phyloP scores from a whole-genome alignment of 2,888 invertebrate species.

The Temnothorax rugatulus region DNA sequence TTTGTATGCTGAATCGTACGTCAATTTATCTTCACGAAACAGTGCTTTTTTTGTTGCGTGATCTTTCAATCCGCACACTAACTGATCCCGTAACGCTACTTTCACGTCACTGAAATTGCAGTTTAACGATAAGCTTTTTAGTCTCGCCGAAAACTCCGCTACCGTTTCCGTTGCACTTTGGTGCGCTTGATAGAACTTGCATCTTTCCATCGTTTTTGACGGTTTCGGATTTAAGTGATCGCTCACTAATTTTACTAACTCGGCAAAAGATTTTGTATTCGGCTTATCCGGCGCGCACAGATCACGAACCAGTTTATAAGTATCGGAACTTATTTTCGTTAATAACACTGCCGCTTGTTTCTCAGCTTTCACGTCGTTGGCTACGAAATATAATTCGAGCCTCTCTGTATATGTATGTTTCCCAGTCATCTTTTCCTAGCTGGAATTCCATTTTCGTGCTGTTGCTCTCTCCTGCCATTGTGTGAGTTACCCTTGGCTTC shows the following conservation, averaged over 20 bases:
- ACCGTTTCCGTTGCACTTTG: background rate
- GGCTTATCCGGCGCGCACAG: background rate
- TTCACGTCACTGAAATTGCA: background rate
- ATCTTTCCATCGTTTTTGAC: background rate
- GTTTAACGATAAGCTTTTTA: background rate
- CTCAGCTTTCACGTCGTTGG: background rate
- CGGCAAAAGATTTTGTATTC: background rate
- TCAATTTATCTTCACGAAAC: background rate
- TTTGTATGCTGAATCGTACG: background rate
- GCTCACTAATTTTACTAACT: background rate
- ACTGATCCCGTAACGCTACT: background rate
- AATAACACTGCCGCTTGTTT: background rate
- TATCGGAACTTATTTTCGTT: background rate
- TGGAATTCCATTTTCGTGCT: background rate
- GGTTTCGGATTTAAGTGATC: background rate
- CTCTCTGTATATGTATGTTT: background rate
- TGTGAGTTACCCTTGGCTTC: background rate
- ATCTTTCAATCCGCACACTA: background rate
- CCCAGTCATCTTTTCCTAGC: background rate
- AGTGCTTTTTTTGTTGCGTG: background rate
- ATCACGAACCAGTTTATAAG: background rate
- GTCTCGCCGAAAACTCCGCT: background rate
- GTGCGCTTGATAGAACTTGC: background rate
- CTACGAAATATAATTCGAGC: background rate
- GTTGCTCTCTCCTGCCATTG: background rate